Evolutionary conservation across 2,888 invertebrate genomes (phyloP), one percentile per base, ranked within the genome.

Genomic region (Drosophila parthenogenetica): DNA sequence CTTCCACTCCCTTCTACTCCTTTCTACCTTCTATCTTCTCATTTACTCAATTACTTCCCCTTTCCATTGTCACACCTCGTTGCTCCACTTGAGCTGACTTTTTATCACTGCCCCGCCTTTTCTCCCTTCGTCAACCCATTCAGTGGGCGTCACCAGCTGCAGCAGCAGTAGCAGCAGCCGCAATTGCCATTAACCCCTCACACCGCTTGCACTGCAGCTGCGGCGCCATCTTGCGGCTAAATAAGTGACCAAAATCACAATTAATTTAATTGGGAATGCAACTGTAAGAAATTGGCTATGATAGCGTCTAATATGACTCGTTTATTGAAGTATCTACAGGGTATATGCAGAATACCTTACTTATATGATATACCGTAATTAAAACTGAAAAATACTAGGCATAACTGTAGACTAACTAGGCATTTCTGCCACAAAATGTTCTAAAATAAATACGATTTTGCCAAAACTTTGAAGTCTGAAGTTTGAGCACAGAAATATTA

Each of bases 161-260:
- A 46, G 14, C 25, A 37, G 35, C 32, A 50, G 53, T 58, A 42
- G 51, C 16, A 40, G 48, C 61, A 29, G 29, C 29, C 29, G 5
- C 29, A 29, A 29, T 29, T 29, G 29, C 29, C 51, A 72, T 57
- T 58, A 53, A 37, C 19, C n/a, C 32, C 35, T 37, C 45, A 17
- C 8, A n/a, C 39, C 13, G 25, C 10, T 17, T 19, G 4, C 17
- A 10, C 10, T 19, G 60, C 51, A 57, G 40, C 45, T 57, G 53
- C 59, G 45, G 62, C 87, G 89, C 89, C 83, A 83, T 83, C 89
- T 83, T 83, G 81, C 42, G 75, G 84, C 67, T 54, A 69, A 40
- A 72, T 46, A 88, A 88, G 84, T 75, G 78, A 51, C 70, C 55
- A 17, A 69, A 53, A 50, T 69, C 13, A 54, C 37, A 19, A 54